phyloP scores from a whole-genome alignment of 2,797 vertebrate genomes.

The Lepilemur ruficaudatus region DNA sequence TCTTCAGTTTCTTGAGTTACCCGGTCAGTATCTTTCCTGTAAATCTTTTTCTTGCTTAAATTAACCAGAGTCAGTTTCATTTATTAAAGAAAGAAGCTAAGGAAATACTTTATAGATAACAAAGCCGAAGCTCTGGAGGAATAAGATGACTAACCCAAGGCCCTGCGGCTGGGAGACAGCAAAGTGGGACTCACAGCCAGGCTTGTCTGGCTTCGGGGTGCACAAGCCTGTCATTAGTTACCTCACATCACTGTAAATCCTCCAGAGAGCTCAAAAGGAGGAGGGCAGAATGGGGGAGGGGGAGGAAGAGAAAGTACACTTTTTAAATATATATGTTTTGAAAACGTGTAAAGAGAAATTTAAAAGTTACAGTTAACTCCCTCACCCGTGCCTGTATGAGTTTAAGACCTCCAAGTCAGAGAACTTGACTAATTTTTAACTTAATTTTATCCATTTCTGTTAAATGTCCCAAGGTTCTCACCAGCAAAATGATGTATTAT shows the following conservation, averaged over 20 bases:
- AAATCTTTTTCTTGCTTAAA: background rate
- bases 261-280: background rate
- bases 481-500: background rate
- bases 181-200: background rate
- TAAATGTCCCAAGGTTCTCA: background rate
- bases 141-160: background rate
- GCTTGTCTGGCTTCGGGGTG: background rate
- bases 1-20: background rate
- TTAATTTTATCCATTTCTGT: constrained; percentile 39
- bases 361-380: constrained; percentile 14
- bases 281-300: too few relatives aligned
- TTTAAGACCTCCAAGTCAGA: constrained; percentile 27
- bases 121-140: background rate
- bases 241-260: background rate
- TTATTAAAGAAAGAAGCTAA: background rate
- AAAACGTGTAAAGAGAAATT: constrained; percentile 38
- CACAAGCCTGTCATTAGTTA: background rate
- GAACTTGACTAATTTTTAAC: constrained; percentile 26
- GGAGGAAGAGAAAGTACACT: background rate
- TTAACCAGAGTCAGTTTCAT: background rate
- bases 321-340: background rate
- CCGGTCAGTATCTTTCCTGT: background rate
- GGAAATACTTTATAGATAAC: constrained; percentile 13
- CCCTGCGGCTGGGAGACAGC: background rate
- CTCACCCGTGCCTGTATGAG: background rate